Conservation (phyloP, 2,888 invertebrate genomes). For the Scaptomyza tumidula region DNA sequence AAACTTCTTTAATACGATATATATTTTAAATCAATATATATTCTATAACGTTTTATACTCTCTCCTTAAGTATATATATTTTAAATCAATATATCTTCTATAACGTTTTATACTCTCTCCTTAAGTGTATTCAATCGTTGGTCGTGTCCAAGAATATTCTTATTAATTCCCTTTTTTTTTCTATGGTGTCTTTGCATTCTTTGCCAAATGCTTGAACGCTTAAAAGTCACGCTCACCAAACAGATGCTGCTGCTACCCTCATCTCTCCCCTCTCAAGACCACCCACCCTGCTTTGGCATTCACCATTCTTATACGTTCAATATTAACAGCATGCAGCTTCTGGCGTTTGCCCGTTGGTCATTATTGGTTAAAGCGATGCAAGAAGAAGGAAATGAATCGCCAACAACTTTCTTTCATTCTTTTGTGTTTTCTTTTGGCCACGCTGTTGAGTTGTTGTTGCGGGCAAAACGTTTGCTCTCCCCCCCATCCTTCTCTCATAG, state of each 20-base stretch:
- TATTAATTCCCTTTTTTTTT: too few relatives aligned
- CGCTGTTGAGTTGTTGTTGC: conserved; percentile 12
- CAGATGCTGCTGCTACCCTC: conserved; percentile 30
- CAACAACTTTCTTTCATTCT: conserved; percentile 23
- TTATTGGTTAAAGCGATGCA: conserved; percentile 26
- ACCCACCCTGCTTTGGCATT: background rate
- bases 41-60: too few relatives aligned
- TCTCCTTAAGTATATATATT: too few relatives aligned
- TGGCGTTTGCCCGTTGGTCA: conserved; percentile 30
- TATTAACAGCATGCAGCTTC: conserved; percentile 36
- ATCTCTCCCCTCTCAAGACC: background rate
- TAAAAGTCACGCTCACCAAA: conserved; percentile 48
- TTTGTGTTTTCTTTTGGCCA: conserved; percentile 30
- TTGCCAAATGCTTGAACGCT: conserved; percentile 25
- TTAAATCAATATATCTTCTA: too few relatives aligned
- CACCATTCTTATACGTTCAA: conserved; percentile 5
- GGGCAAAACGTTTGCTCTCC: conserved; percentile 10
- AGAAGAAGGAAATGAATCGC: background rate
- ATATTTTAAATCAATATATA: too few relatives aligned
- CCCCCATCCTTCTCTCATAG: conserved; percentile 18
- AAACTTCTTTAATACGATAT: too few relatives aligned
- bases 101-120: too few relatives aligned
- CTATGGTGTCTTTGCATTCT: too few relatives aligned
- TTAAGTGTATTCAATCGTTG: too few relatives aligned
- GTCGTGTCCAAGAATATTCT: too few relatives aligned